These are phyloP conservation scores for Phasianus colchicus DNA, from an alignment of 2,113 vertebrate species.

Conservation along the genomic window DNA sequence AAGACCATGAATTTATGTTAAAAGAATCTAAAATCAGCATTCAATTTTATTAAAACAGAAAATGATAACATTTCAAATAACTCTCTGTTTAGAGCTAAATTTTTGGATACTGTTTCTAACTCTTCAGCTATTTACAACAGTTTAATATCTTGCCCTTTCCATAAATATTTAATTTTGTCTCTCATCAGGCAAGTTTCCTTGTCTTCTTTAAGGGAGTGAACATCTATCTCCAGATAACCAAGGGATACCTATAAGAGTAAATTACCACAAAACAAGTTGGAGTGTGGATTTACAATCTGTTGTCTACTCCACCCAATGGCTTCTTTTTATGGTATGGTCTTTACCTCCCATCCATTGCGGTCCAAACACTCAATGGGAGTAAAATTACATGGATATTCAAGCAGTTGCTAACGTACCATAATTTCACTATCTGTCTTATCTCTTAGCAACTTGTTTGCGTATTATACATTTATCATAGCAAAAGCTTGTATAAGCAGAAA, in stretches of 20 bases:
- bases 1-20: background rate
- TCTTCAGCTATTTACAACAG: background rate
- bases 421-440: slow-evolving; percentile 43
- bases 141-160: background rate
- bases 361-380: background rate
- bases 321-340: background rate
- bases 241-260: background rate
- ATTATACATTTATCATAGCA: background rate
- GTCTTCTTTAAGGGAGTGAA: slow-evolving; percentile 36
- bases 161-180: background rate
- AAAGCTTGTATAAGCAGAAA: slow-evolving; percentile 7
- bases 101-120: background rate
- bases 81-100: background rate
- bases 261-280: slow-evolving; percentile 25
- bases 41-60: background rate
- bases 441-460: slow-evolving; percentile 51
- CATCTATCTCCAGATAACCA: slow-evolving; percentile 8
- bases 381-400: background rate
- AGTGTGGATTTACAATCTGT: slow-evolving; percentile 38
- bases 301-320: slow-evolving; percentile 25
- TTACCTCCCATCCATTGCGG: background rate
- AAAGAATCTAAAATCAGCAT: background rate
- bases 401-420: background rate
- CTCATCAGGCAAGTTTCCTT: background rate
- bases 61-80: background rate